Evolutionary conservation across 2,113 vertebrate species (phyloP).

Genomic region (Puffinus mauretanicus): DNA sequence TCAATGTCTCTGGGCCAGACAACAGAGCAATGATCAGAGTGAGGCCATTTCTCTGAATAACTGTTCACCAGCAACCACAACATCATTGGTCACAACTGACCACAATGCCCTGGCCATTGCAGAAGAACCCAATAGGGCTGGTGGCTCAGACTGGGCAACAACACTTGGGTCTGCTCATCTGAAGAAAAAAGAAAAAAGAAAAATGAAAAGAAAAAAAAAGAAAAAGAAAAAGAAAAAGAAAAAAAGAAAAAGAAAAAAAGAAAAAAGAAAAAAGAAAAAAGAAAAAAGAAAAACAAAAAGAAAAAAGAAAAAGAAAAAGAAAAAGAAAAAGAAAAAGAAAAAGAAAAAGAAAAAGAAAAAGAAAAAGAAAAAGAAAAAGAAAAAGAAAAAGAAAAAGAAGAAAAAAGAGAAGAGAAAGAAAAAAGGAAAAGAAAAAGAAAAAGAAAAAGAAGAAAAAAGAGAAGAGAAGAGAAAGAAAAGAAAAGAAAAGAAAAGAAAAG

Average conservation of each 20-base stretch:
- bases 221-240: accelerated
- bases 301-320: accelerated
- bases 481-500: neutral
- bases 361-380: too few relatives aligned
- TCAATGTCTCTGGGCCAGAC: neutral
- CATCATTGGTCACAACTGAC: neutral
- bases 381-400: too few relatives aligned
- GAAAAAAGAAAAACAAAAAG: neutral
- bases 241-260: too few relatives aligned
- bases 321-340: accelerated
- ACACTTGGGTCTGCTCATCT: neutral
- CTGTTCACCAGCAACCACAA: neutral
- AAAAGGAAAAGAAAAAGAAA: too few relatives aligned
- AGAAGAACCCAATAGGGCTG: neutral
- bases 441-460: accelerated
- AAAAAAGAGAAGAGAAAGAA: accelerated
- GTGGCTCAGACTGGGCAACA: neutral
- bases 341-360: accelerated
- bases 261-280: neutral
- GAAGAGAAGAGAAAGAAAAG: accelerated
- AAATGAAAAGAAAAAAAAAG: accelerated
- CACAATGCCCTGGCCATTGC: neutral
- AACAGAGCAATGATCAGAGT: neutral
- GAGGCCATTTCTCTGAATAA: neutral
- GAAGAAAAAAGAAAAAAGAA: neutral